These are phyloP conservation scores for Parochlus steinenii DNA, from an alignment of 2,888 invertebrate species.

Conservation along the genomic window DNA sequence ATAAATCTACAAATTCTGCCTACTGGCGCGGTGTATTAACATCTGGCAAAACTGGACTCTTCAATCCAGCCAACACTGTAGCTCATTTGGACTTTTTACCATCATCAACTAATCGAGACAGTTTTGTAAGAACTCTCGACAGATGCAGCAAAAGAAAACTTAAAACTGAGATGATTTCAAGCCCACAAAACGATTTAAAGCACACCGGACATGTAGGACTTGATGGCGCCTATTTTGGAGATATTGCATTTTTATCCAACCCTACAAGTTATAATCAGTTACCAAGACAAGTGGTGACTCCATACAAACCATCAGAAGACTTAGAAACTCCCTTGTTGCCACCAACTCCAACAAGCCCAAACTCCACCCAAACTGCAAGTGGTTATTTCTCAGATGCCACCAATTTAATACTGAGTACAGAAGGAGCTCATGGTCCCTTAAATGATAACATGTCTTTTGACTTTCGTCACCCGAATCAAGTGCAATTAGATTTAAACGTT, in stretches of 20 bases:
- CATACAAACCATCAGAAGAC: slow-evolving; percentile 78
- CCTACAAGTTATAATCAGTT: slow-evolving; percentile 48
- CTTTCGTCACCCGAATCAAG: slow-evolving; percentile 5
- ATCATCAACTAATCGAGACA: slow-evolving; percentile 24
- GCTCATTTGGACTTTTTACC: slow-evolving; percentile 54
- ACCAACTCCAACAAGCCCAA: slow-evolving; percentile 33
- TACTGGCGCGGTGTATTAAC: slow-evolving; percentile 85
- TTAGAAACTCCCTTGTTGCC: slow-evolving; percentile 50
- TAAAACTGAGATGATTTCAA: slow-evolving; percentile 85
- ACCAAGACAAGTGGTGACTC: slow-evolving; percentile 76
- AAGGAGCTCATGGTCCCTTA: not conserved
- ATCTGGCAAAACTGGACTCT: slow-evolving; percentile 82
- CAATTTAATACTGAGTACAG: slow-evolving; percentile 2
- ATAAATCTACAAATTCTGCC: slow-evolving; percentile 52
- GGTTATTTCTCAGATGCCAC: slow-evolving; percentile 27
- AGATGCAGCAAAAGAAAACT: slow-evolving; percentile 48
- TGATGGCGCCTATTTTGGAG: slow-evolving; percentile 94
- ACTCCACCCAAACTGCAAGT: slow-evolving; percentile 30
- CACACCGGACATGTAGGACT: slow-evolving; percentile 92
- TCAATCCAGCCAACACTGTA: slow-evolving; percentile 79
- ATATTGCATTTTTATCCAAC: slow-evolving; percentile 48
- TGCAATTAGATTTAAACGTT: not conserved
- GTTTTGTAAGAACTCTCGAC: slow-evolving; percentile 35
- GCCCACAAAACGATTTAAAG: slow-evolving; percentile 90
- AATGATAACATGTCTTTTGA: slow-evolving; percentile 5